Evolutionary conservation across 2,113 vertebrate genomes (phyloP), one percentile per base, ranked within the genome.

Genomic region (Ramphastos sulfuratus): DNA sequence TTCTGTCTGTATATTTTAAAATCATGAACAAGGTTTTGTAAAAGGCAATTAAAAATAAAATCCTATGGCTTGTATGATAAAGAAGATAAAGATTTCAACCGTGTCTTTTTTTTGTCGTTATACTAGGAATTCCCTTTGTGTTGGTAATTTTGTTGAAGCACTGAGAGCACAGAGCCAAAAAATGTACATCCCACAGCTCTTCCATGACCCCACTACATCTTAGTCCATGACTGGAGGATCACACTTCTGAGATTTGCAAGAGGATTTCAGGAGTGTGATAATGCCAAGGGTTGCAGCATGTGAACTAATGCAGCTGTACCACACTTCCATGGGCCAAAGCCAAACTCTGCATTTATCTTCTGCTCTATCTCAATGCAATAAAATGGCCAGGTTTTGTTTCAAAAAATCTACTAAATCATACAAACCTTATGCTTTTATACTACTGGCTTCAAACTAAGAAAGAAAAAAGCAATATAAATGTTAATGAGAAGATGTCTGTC

Each of bases 391-490:
- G 65, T 60, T 71, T 93, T 69, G 88, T 84, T 78, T 87, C 61
- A 91, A 91, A 96, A 96, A 83, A 82, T 88, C 88, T 46, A 77
- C 82, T 94, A 92, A 69, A 90, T 25, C 23, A 64, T 61, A 91
- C 46, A 71, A 56, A 91, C 54, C 33, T 31, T 46, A 80, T 3
- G 13, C 54, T 94, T 93, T 75, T 74, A 60, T 88, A 89, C 74
- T 90, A 91, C 21, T 89, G 56, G 80, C 59, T 89, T 82, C 18
- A 72, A 92, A 48, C 65, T 95, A 96, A 97, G 86, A 89, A 96
- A 63, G 69, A 19, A 89, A 95, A 93, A 97, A 98, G 96, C 96
- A 98, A 97, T 98, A 97, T 97, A 98, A 97, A 97, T 97, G 97
- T 97, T 98, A 98, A 97, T 97, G 95, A 97, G 96, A 97, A 95